Conservation (phyloP, 1,140 invertebrate genomes). For the Drosophila tropicalis region DNA sequence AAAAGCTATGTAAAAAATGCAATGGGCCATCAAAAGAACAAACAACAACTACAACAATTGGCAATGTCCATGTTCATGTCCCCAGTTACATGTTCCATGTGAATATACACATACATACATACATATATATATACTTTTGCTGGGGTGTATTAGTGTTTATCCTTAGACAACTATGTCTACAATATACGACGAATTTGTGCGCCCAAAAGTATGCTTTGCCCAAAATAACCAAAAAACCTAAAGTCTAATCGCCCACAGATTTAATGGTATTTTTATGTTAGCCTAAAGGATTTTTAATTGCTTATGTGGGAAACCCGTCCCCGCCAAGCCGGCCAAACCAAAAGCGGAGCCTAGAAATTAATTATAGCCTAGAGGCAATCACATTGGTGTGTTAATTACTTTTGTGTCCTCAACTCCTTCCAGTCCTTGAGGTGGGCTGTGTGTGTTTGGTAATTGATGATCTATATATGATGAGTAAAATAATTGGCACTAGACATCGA, state of each 20-base stretch:
- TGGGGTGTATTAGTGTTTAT: slow-evolving; percentile 47
- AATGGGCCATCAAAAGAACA: slow-evolving; percentile 72
- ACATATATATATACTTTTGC: slow-evolving; percentile 7
- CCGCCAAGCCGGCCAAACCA: slow-evolving; percentile 12
- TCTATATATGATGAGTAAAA: slow-evolving; percentile 7
- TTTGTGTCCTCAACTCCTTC: slow-evolving; percentile 41
- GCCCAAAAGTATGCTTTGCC: slow-evolving; percentile 50
- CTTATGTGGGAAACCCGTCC: slow-evolving; percentile 35
- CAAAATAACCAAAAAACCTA: slow-evolving; percentile 39
- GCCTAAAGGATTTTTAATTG: slow-evolving; percentile 78
- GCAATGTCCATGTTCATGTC: slow-evolving; percentile 45
- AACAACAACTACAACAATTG: slow-evolving; percentile 52
- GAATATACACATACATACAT: not conserved
- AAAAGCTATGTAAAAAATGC: slow-evolving; percentile 75
- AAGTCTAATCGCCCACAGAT: slow-evolving; percentile 60
- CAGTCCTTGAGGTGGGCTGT: not conserved
- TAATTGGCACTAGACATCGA: not conserved
- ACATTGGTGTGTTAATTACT: slow-evolving; percentile 64
- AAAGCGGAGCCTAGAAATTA: slow-evolving; percentile 43
- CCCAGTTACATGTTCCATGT: slow-evolving; percentile 10
- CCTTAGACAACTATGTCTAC: slow-evolving; percentile 54
- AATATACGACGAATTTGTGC: slow-evolving; percentile 32
- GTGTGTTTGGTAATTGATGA: slow-evolving; percentile 4
- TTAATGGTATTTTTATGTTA: slow-evolving; percentile 77
- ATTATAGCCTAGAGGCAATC: slow-evolving; percentile 56